Conservation (phyloP, 2,797 vertebrate genomes). For the Acrossocheilus wenchowensis region DNA sequence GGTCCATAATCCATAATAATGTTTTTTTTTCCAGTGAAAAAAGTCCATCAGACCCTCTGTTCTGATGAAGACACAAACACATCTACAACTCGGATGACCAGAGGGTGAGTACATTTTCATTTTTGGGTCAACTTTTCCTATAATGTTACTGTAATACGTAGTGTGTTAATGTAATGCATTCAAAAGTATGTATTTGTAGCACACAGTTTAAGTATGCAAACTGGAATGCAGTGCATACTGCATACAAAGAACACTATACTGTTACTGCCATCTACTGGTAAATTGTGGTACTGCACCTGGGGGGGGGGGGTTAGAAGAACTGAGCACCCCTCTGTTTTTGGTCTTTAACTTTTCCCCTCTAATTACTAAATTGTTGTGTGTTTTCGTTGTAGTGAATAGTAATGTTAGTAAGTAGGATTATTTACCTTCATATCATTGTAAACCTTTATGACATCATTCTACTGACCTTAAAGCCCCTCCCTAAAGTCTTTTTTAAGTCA, state of each 20-base stretch:
- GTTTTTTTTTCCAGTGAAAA: neutral
- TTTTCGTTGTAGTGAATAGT: neutral
- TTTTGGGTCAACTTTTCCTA: neutral
- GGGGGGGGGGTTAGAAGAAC: neutral
- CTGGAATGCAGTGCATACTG: conserved; percentile 8
- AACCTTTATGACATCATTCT: conserved; percentile 24
- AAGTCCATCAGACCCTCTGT: neutral
- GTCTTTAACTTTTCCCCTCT: neutral
- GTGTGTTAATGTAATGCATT: neutral
- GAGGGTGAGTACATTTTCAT: neutral
- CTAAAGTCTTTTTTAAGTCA: conserved; percentile 75
- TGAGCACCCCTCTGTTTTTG: conserved; percentile 20
- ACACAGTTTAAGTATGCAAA: neutral
- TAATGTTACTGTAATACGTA: neutral
- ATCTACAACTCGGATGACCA: neutral
- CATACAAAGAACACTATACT: neutral
- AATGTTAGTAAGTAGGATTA: neutral
- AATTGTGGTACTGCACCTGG: conserved; percentile 1
- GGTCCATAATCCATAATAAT: neutral
- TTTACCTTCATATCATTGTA: conserved; percentile 6
- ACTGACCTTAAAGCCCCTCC: conserved; percentile 53
- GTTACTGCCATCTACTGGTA: conserved; percentile 23
- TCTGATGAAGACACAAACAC: neutral
- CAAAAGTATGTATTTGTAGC: neutral
- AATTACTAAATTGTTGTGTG: neutral